phyloP scores from a whole-genome alignment of 2,888 invertebrate genomes.

The Gastrophysa polygoni region DNA sequence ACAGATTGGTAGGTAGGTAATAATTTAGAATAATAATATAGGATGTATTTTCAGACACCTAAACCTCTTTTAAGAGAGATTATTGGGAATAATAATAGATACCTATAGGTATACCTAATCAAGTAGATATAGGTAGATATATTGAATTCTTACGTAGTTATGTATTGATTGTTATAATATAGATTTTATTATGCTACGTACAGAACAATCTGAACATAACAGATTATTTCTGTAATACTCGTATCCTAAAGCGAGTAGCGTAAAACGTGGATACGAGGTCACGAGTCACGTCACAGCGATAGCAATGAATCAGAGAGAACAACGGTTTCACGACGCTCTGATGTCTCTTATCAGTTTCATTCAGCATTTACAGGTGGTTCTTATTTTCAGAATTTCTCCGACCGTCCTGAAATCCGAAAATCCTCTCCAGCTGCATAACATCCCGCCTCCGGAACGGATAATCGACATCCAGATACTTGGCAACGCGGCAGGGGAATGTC shows the following conservation, averaged over 20 bases:
- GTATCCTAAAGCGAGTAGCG: background rate
- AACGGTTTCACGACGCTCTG: conserved; percentile 25
- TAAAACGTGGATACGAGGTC: conserved; percentile 26
- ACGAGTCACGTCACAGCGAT: conserved; percentile 15
- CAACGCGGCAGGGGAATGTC: conserved; percentile 51
- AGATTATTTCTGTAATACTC: background rate
- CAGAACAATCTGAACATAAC: too few species aligned
- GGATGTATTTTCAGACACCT: too few species aligned
- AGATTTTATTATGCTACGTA: too few species aligned
- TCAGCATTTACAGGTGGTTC: conserved; percentile 39
- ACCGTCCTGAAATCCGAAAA: conserved; percentile 26
- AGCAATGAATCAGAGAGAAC: conserved; percentile 26
- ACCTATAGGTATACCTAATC: too few species aligned
- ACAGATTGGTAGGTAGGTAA: too few species aligned
- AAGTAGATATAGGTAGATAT: too few species aligned
- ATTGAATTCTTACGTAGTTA: too few species aligned
- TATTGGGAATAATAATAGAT: too few species aligned
- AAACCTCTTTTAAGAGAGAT: too few species aligned
- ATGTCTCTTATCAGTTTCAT: conserved; percentile 34
- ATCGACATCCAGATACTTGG: conserved; percentile 23
- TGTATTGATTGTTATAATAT: too few species aligned
- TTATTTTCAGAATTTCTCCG: conserved; percentile 34
- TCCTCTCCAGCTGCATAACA: conserved; percentile 22
- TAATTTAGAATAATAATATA: too few species aligned
- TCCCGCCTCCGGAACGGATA: conserved; percentile 20